These are phyloP conservation scores for Anneissia japonica DNA, from an alignment of 35 echinoderm and acorn worm species.

Conservation along the genomic window DNA sequence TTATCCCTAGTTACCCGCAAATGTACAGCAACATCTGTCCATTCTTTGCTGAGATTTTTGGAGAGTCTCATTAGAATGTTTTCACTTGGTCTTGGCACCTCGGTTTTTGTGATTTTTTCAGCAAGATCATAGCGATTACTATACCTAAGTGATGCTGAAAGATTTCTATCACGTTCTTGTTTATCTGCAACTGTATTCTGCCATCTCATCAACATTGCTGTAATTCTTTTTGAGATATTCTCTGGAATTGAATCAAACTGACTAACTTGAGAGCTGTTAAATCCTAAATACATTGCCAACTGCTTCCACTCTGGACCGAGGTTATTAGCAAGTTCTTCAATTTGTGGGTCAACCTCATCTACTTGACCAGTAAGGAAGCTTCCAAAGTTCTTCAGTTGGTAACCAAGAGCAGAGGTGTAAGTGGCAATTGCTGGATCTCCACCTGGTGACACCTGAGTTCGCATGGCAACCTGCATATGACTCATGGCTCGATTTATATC, in stretches of 20 bases:
- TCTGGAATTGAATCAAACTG: not conserved
- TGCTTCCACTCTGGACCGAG: not conserved
- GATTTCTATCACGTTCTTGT: not conserved
- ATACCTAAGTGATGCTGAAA: not conserved
- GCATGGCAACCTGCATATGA: not conserved
- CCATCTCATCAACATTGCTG: not conserved
- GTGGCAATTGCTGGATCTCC: not conserved
- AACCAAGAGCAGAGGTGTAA: not conserved
- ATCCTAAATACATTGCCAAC: not conserved
- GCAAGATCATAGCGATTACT: not conserved
- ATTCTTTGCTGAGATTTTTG: not conserved
- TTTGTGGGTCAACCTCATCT: not conserved
- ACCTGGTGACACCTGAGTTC: not conserved
- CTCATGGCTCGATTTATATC: not conserved
- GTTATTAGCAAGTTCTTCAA: not conserved
- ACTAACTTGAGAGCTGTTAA: not conserved
- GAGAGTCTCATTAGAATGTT: not conserved
- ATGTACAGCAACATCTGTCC: not conserved
- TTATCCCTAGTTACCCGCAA: not conserved
- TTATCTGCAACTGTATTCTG: not conserved
- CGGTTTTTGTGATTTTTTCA: not conserved
- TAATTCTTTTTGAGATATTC: not conserved
- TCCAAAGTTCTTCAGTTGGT: not conserved
- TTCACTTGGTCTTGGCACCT: not conserved
- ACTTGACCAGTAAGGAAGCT: not conserved